A percentile compares a stretch with the other conserved stretches of the same genome.
These are phyloP conservation scores for Zeugodacus cucurbitae DNA, from an alignment of 1,140 invertebrate genomes.

Conservation along the genomic window DNA sequence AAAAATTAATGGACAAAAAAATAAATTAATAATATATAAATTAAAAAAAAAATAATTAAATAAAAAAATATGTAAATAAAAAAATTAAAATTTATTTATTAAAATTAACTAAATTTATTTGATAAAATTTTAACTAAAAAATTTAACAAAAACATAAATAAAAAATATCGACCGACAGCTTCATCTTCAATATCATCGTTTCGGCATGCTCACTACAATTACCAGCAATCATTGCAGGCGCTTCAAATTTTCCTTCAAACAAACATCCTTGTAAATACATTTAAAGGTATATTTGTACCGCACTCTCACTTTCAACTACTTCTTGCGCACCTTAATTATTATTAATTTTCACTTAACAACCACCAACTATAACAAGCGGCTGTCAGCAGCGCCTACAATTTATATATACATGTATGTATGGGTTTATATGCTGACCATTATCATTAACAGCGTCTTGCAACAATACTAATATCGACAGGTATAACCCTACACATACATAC, in stretches of 20 bases:
- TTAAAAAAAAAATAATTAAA: too few species aligned
- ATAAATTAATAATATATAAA: too few species aligned
- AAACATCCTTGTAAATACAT: neutral
- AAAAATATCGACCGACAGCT: neutral
- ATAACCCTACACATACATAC: neutral
- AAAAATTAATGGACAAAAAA: too few species aligned
- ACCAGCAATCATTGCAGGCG: neutral
- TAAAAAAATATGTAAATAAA: too few species aligned
- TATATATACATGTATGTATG: neutral
- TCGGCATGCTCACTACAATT: neutral
- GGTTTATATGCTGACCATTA: neutral
- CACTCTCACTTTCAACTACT: neutral
- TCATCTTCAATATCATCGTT: neutral
- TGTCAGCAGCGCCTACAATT: neutral
- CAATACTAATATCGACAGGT: neutral
- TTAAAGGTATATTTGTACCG: neutral
- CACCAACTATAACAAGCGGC: neutral
- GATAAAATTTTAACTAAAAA: too few species aligned
- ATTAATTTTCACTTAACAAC: conserved; percentile 9
- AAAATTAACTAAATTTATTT: too few species aligned
- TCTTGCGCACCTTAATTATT: neutral
- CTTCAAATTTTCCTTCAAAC: neutral
- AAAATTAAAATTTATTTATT: too few species aligned
- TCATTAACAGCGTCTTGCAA: neutral
- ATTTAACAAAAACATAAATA: too few species aligned